Conservation (phyloP, 2,113 vertebrate species). For the Chrysemys picta region DNA sequence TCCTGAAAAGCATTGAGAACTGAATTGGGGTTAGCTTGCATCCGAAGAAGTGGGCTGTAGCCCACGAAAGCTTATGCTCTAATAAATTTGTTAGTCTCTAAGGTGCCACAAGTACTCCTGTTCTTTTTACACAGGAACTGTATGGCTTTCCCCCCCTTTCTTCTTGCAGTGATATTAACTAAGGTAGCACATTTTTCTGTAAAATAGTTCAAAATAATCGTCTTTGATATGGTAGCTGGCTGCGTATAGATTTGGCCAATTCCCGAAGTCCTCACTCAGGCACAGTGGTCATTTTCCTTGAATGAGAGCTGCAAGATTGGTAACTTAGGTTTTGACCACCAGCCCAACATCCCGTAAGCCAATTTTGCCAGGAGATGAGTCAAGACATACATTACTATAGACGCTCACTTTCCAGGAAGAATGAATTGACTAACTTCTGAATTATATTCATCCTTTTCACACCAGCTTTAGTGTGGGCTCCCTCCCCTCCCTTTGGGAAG, state of each 20-base stretch:
- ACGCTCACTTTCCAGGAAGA: accelerated
- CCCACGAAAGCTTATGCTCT: too few relatives aligned
- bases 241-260: not conserved
- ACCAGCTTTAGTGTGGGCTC: accelerated
- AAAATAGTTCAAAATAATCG: not conserved
- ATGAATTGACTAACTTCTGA: accelerated
- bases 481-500: accelerated
- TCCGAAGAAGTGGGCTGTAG: too few relatives aligned
- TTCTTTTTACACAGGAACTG: not conserved
- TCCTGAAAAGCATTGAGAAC: not conserved
- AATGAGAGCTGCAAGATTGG: not conserved
- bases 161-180: not conserved
- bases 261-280: not conserved
- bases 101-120: too few relatives aligned
- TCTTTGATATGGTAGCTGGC: not conserved
- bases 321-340: not conserved
- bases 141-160: not conserved
- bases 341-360: not conserved
- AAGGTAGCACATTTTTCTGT: not conserved
- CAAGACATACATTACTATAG: not conserved
- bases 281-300: not conserved
- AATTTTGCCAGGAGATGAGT: not conserved
- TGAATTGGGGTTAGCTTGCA: not conserved
- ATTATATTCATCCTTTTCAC: accelerated
- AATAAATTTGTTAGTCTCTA: too few relatives aligned